Conservation (phyloP, 2,113 vertebrate species). For the Trogon surrucura region DNA sequence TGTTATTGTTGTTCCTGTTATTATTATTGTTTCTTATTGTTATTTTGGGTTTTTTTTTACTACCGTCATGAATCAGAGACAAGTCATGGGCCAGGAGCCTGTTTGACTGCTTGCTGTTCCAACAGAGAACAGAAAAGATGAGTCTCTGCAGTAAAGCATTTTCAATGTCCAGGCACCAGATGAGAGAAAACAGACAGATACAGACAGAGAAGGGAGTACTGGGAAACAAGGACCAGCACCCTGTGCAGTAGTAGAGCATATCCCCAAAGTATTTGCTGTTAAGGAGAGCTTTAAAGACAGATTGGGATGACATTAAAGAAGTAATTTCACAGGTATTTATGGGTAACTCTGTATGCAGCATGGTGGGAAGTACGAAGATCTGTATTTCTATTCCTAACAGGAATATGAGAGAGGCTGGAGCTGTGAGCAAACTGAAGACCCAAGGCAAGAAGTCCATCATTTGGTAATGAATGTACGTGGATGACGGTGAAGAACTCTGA, state of each 20-base stretch:
- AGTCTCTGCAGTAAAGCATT: not conserved
- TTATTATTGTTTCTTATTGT: not conserved
- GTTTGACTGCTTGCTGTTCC: not conserved
- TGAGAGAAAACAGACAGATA: rapidly evolving
- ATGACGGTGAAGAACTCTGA: not conserved
- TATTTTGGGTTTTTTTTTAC: not conserved
- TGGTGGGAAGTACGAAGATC: not conserved
- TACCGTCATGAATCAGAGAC: not conserved
- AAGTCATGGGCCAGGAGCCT: not conserved
- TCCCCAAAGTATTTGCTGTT: not conserved
- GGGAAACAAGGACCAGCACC: not conserved
- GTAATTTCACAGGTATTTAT: not conserved
- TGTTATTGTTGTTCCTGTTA: not conserved
- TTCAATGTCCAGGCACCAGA: not conserved
- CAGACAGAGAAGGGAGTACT: not conserved
- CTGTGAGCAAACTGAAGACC: not conserved
- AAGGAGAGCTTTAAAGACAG: not conserved
- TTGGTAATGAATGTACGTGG: not conserved
- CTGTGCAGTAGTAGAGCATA: not conserved
- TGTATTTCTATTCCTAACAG: not conserved
- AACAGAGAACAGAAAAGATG: not conserved
- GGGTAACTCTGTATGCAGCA: not conserved
- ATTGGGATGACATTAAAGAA: not conserved
- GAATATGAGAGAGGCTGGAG: not conserved
- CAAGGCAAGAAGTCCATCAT: not conserved